A percentile compares a stretch with the other conserved stretches of the same genome.
Conservation (phyloP, 1,140 invertebrate genomes). For the Cotesia glomerata region DNA sequence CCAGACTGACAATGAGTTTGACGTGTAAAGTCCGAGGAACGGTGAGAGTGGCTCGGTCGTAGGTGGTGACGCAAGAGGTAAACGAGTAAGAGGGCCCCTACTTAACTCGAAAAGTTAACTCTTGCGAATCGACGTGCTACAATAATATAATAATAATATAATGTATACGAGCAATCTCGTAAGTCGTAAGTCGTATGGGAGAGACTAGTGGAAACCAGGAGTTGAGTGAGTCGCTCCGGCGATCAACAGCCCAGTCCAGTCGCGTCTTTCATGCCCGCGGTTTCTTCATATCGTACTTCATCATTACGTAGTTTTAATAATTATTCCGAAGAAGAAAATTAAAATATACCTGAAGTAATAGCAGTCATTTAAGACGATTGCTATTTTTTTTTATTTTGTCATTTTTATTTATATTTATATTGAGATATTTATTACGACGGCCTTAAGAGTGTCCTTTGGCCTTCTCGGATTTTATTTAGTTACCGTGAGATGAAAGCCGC, state of each 20-base stretch:
- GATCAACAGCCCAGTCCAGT: constrained; percentile 6
- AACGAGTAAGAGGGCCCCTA: constrained; percentile 5
- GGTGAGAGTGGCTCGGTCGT: constrained; percentile 6
- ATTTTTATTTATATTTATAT: neutral
- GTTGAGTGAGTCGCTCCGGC: too few species aligned
- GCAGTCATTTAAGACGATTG: too few species aligned
- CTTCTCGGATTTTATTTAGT: neutral
- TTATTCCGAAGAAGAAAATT: too few species aligned
- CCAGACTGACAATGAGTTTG: too few species aligned
- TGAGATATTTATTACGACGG: neutral
- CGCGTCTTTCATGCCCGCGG: neutral
- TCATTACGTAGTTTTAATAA: neutral
- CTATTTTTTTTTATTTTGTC: neutral
- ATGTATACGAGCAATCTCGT: neutral
- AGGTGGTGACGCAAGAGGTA: constrained; percentile 11
- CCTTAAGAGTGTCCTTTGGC: neutral
- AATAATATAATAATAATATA: neutral
- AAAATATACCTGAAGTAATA: too few species aligned
- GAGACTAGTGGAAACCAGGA: neutral
- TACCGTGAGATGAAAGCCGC: constrained; percentile 7
- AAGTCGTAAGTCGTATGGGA: too few species aligned
- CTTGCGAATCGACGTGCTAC: constrained; percentile 12
- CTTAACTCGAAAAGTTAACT: neutral
- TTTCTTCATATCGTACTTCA: neutral
- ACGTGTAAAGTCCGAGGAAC: neutral